Evolutionary conservation across 2,113 vertebrate genomes (phyloP).

Genomic region (Acinonyx jubatus): DNA sequence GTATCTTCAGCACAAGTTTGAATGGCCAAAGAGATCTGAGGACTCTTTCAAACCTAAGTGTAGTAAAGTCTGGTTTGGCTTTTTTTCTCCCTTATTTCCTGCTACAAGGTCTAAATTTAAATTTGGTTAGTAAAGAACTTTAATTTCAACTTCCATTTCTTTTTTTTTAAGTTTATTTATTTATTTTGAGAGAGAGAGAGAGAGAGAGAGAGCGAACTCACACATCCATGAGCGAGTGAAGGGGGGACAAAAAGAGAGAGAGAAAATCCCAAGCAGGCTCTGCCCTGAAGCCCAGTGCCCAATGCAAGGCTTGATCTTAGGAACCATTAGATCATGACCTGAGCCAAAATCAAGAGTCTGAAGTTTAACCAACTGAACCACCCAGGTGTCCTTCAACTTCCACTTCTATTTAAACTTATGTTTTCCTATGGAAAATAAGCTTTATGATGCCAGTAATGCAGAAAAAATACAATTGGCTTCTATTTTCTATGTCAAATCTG

Average conservation of each 20-base stretch:
- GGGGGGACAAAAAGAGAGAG: too few relatives aligned
- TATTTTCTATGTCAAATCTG: background rate
- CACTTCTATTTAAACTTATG: background rate
- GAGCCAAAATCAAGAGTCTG: too few relatives aligned
- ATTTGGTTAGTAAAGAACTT: background rate
- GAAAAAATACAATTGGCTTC: background rate
- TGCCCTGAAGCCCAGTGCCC: too few relatives aligned
- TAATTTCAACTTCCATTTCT: background rate
- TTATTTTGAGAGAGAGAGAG: too few relatives aligned
- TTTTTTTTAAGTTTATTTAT: too few relatives aligned
- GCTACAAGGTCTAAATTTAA: background rate
- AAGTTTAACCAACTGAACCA: too few relatives aligned
- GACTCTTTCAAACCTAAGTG: background rate
- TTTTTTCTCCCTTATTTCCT: background rate
- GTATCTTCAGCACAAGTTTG: background rate
- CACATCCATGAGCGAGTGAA: too few relatives aligned
- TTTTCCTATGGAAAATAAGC: constrained; percentile 3
- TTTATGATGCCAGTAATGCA: background rate
- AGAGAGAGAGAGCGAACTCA: too few relatives aligned
- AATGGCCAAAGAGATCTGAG: background rate
- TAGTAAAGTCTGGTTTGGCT: background rate
- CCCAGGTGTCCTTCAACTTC: background rate
- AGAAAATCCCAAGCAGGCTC: too few relatives aligned
- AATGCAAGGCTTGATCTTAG: too few relatives aligned
- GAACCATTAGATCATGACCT: too few relatives aligned